Evolutionary conservation across 2,888 invertebrate species (phyloP), one percentile per base, ranked within the genome.

Genomic region (Chrysodeixis includens): DNA sequence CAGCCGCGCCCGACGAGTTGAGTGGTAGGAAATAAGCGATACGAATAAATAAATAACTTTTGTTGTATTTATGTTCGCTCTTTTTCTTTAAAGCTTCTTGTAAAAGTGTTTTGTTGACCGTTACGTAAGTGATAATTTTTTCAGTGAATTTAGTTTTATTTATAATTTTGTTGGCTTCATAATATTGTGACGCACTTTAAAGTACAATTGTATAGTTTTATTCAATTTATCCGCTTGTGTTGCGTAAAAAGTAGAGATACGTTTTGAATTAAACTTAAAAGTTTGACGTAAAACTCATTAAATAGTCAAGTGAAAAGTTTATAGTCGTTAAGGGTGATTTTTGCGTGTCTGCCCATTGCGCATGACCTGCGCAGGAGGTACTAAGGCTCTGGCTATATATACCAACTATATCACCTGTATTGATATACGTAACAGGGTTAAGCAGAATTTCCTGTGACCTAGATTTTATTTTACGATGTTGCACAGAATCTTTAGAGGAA

Each of bases 331-430:
- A 84, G 83, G 84, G 71, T 78, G 79, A 84, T 63, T 80, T 83
- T 90, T 61, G 86, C 83, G 77, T 77, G 82, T 68, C 69, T 10
- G 3, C 54, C 46, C 71, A 85, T 71, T 91, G 93, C 92, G 93
- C 92, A 92, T 92, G 93, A 88, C 82, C 89, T 92, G 92, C 92
- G 92, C 92, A 90, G 83, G 92, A 91, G 91, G 86, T 83, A 91
- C 87, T 86, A 75, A 71, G 69, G 69, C 64, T 74, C 72, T 69
- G 72, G 77, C 57, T 49, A 69, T 79, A 81, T 73, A 69, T 80
- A 82, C 74, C 79, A 76, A 75, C 73, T 82, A 76, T 81, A 81
- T 77, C 75, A 75, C 74, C 80, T 73, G 72, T 83, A 79, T 77
- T 75, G 77, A 76, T 78, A 79, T 80, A 84, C 82, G 76, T 84